Percentiles rank a stretch among this genome's conserved stretches.
Evolutionary conservation across 2,888 invertebrate species (phyloP).

Genomic region (Choristoneura rosaceana): DNA sequence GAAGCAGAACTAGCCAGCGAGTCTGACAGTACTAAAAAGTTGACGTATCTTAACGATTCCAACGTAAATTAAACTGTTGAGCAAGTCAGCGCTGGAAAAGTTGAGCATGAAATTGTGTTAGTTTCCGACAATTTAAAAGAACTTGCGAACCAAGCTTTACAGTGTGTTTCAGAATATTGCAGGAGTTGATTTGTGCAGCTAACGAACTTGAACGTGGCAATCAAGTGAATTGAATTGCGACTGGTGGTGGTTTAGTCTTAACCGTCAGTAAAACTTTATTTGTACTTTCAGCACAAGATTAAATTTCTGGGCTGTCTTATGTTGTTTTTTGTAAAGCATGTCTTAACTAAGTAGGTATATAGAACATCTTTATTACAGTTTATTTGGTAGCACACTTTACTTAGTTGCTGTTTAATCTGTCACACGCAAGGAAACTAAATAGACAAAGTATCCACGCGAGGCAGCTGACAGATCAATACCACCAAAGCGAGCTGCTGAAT

Average conservation of each 20-base stretch:
- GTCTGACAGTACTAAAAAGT: constrained; percentile 12
- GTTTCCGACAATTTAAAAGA: constrained; percentile 12
- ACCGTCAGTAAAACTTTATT: constrained; percentile 13
- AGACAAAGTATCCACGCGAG: not conserved
- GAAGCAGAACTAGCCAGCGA: constrained; percentile 11
- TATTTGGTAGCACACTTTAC: not conserved
- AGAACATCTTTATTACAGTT: too few relatives aligned
- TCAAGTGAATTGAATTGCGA: constrained; percentile 44
- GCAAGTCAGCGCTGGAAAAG: constrained; percentile 10
- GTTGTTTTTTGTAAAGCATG: not conserved
- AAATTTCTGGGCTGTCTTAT: not conserved
- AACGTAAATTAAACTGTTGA: constrained; percentile 13
- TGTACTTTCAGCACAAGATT: not conserved
- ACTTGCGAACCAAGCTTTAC: constrained; percentile 25
- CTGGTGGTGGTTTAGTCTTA: constrained; percentile 44
- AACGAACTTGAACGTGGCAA: constrained; percentile 47
- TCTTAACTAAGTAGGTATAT: too few relatives aligned
- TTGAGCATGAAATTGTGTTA: constrained; percentile 28
- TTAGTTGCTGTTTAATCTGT: not conserved
- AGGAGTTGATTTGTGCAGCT: constrained; percentile 43
- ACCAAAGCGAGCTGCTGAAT: constrained; percentile 42
- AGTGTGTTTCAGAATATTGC: constrained; percentile 45
- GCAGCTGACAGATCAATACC: constrained; percentile 31
- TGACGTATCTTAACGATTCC: constrained; percentile 14
- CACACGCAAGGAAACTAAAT: not conserved